Evolutionary conservation across 2,888 invertebrate genomes (phyloP), one percentile per base, ranked within the genome.

Genomic region (Megamerina dolium): DNA sequence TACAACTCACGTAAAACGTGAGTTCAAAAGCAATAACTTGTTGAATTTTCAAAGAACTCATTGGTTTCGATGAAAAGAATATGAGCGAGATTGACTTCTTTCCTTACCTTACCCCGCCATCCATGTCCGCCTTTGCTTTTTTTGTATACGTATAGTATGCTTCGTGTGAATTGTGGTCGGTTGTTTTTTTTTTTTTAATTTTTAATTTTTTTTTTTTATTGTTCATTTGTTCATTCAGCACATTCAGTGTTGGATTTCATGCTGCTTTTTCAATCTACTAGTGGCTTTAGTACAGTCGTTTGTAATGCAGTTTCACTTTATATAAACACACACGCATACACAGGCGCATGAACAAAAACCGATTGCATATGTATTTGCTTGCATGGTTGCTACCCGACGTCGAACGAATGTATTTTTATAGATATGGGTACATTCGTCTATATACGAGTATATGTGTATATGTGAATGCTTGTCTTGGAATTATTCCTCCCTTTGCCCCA

Each of bases 1-100:
- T 45, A 43, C 46, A 47, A 45, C 43, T 47, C 44, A 46, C 12
- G 2, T 12, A 12, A 26, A 26, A 9, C 2, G 12, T 26, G 12
- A 26, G 26, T 26, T 26, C 9, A 26, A 26, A 26, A 26, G 26
- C 26, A 12, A 26, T 26, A 26, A 26, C 26, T 26, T 26, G 26
- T 26, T 26, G 26, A 26, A 26, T 26, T 26, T 26, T 26, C 26
- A 10, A 9, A 26, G 26, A 26, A 26, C 12, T 26, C 26, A 26
- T 26, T 26, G 26, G 26, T 12, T 2, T 26, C 26, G 26, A 9
- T 26, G 12, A 12, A 12, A n/a, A n/a, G n/a, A n/a, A n/a, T n/a
- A n/a, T n/a, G 26, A 26, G 9, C 12, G 26, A 9, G 26, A 26
- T 12, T 26, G 26, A 12, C 26, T 9, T 26, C 26, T 10, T 12